A percentile compares a stretch with the other conserved stretches of the same genome.
Evolutionary conservation across 2,113 vertebrate genomes (phyloP).

Genomic region (Myxocyprinus asiaticus): DNA sequence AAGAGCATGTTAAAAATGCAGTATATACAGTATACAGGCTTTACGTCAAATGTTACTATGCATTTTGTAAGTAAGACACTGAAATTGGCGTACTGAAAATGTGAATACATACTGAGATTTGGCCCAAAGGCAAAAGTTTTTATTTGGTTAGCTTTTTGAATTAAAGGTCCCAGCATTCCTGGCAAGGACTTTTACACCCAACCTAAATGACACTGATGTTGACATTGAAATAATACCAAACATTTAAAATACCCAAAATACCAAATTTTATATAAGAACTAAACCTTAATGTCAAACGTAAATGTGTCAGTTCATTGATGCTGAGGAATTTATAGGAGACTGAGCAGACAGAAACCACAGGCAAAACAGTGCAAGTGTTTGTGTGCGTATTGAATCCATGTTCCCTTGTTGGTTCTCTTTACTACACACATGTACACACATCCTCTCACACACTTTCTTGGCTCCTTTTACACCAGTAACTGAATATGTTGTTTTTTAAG

Average conservation of each 20-base stretch:
- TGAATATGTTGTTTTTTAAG: too few species aligned
- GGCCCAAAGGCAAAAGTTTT: too few species aligned
- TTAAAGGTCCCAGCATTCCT: constrained; percentile 44
- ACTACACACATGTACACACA: too few species aligned
- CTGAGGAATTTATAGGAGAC: constrained; percentile 50
- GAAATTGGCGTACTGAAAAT: too few species aligned
- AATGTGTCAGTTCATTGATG: constrained; percentile 57
- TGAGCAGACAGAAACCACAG: constrained; percentile 46
- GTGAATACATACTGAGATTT: too few species aligned
- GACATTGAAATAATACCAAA: constrained; percentile 51
- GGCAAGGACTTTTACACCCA: constrained; percentile 36
- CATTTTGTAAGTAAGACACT: neutral
- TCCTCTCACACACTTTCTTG: too few species aligned
- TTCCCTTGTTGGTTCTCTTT: neutral
- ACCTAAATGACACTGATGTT: constrained; percentile 44
- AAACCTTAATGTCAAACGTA: constrained; percentile 53
- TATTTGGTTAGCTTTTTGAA: constrained; percentile 48
- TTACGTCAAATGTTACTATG: neutral
- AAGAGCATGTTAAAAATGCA: too few species aligned
- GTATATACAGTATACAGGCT: neutral
- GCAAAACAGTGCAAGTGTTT: constrained; percentile 17
- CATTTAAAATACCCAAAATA: constrained; percentile 48
- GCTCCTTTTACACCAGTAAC: too few species aligned
- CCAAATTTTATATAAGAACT: constrained; percentile 43
- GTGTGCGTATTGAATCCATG: constrained; percentile 16